Evolutionary conservation across 2,113 vertebrate genomes (phyloP).

Genomic region (Cinclus mexicanus): DNA sequence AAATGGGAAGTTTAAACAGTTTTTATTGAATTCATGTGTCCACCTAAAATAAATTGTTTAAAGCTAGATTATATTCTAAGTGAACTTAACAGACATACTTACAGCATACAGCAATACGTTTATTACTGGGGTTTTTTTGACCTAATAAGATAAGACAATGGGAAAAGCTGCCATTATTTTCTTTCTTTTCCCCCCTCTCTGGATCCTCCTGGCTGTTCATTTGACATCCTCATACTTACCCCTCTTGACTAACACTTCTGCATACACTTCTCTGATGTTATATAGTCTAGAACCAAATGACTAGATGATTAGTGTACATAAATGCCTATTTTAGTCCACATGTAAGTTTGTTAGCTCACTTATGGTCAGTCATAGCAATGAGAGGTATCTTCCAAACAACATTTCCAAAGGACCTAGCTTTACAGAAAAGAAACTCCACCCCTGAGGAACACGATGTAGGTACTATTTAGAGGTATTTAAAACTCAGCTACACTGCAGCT

Average conservation of each 20-base stretch:
- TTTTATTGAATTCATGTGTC: neutral
- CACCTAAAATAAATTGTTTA: neutral
- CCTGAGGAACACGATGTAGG: neutral
- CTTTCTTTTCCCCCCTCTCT: neutral
- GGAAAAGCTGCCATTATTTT: neutral
- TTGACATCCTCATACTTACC: neutral
- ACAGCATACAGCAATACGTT: neutral
- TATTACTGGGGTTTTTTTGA: neutral
- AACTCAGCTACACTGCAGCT: neutral
- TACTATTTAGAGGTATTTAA: neutral
- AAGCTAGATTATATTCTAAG: neutral
- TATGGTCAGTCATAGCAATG: neutral
- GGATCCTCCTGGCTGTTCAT: neutral
- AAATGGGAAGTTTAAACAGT: neutral
- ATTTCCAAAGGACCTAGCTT: slow-evolving; percentile 22
- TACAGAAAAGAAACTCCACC: neutral
- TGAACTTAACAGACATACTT: neutral
- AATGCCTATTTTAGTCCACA: slow-evolving; percentile 28
- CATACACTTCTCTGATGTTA: slow-evolving; percentile 2
- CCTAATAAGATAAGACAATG: neutral
- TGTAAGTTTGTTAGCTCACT: neutral
- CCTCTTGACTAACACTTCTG: neutral
- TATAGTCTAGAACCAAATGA: neutral
- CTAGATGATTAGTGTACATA: neutral
- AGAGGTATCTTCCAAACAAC: slow-evolving; percentile 27